Evolutionary conservation across 2,113 vertebrate species (phyloP).

Genomic region (Engraulis encrasicolus): DNA sequence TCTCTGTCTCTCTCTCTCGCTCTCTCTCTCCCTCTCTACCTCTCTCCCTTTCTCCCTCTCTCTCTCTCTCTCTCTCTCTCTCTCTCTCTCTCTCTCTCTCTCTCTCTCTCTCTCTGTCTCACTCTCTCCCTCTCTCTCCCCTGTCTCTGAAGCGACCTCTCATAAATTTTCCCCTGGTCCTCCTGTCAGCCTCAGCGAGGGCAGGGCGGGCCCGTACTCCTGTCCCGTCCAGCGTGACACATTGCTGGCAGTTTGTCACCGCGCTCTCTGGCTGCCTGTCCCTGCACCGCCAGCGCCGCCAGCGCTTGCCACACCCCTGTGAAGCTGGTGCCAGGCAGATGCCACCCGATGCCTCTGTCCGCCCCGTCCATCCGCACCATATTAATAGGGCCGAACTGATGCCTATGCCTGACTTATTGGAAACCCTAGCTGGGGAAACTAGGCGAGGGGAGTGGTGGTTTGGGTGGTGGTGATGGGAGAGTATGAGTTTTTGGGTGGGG

Average conservation of each 20-base stretch:
- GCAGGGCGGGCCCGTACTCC: too few species aligned
- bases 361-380: constrained; percentile 49
- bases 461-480: neutral
- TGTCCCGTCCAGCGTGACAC: constrained; percentile 30
- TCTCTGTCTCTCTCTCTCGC: too few species aligned
- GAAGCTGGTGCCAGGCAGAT: constrained; percentile 47
- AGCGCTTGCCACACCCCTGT: constrained; percentile 30
- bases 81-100: too few species aligned
- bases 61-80: too few species aligned
- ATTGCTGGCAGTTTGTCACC: constrained; percentile 35
- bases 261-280: too few species aligned
- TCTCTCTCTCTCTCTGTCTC: too few species aligned
- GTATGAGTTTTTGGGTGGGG: too few species aligned
- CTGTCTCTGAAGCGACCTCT: too few species aligned
- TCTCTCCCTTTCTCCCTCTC: too few species aligned
- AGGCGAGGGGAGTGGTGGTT: too few species aligned
- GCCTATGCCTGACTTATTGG: constrained; percentile 44
- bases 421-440: constrained; percentile 45
- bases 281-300: constrained; percentile 19
- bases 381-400: constrained; percentile 60
- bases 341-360: constrained; percentile 51
- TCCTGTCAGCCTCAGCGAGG: constrained; percentile 25
- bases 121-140: too few species aligned
- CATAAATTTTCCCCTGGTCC: constrained; percentile 8
- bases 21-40: too few species aligned